phyloP scores from a whole-genome alignment of 2,888 invertebrate genomes.

The Papilio gigon region DNA sequence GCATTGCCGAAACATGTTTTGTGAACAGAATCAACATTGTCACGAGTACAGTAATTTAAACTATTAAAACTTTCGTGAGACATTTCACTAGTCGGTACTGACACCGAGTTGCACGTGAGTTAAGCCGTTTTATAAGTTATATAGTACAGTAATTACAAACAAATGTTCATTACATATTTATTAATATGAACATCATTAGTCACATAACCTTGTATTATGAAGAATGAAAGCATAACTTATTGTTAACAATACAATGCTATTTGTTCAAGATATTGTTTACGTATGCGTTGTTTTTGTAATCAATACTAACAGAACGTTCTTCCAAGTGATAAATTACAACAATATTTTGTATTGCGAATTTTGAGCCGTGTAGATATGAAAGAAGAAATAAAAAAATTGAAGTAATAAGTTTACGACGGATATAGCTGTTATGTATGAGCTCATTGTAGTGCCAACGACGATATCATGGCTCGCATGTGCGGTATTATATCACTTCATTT shows the following conservation, averaged over 20 bases:
- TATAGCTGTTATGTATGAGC: not conserved
- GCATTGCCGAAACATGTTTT: no score
- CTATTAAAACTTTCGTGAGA: no score
- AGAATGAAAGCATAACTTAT: conserved; percentile 15
- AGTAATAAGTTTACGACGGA: not conserved
- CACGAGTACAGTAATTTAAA: no score
- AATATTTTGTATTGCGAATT: not conserved
- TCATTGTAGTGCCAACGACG: not conserved
- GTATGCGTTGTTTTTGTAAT: conserved; percentile 5
- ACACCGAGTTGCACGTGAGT: no score
- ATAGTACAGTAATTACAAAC: not conserved
- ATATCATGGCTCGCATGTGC: conserved; percentile 35
- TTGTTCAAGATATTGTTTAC: conserved; percentile 14
- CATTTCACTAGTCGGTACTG: no score
- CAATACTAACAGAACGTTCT: not conserved
- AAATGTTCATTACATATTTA: not conserved
- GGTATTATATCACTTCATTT: conserved; percentile 57
- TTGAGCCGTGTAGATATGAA: not conserved
- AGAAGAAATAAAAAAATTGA: not conserved
- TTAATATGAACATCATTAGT: not conserved
- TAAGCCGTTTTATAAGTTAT: no score
- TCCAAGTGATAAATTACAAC: not conserved
- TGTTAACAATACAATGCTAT: conserved; percentile 11
- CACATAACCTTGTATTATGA: conserved; percentile 12
- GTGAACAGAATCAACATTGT: no score